These are phyloP conservation scores for Loris lydekkerianus DNA, from an alignment of 2,797 vertebrate species.

Conservation along the genomic window DNA sequence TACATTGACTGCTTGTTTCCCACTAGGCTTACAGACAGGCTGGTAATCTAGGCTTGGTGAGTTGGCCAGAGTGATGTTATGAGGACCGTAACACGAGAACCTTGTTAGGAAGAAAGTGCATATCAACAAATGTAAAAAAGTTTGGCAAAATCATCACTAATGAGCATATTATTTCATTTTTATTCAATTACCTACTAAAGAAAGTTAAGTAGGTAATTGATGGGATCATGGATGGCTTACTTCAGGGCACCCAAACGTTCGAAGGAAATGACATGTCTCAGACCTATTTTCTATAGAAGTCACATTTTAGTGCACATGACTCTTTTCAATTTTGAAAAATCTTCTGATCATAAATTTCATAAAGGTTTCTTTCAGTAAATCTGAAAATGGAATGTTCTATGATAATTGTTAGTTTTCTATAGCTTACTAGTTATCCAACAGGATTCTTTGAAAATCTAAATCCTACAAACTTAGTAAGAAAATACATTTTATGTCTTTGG, in stretches of 20 bases:
- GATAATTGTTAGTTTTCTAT: background rate
- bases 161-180: background rate
- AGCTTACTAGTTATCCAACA: slow-evolving; percentile 17
- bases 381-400: slow-evolving; percentile 30
- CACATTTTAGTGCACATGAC: background rate
- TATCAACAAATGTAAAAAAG: background rate
- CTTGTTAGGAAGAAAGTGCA: background rate
- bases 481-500: slow-evolving; percentile 1
- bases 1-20: background rate
- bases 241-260: background rate
- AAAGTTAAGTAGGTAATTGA: background rate
- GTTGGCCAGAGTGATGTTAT: background rate
- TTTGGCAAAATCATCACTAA: background rate
- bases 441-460: slow-evolving; percentile 41
- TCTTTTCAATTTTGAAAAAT: slow-evolving; percentile 49
- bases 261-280: background rate
- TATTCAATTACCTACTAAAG: background rate
- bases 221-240: background rate
- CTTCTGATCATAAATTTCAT: background rate
- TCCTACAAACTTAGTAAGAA: background rate
- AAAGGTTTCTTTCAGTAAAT: background rate
- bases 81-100: background rate
- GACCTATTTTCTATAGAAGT: background rate
- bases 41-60: background rate
- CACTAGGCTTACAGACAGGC: background rate